Conservation (phyloP, 2,113 vertebrate species). For the Eulemur rufifrons region DNA sequence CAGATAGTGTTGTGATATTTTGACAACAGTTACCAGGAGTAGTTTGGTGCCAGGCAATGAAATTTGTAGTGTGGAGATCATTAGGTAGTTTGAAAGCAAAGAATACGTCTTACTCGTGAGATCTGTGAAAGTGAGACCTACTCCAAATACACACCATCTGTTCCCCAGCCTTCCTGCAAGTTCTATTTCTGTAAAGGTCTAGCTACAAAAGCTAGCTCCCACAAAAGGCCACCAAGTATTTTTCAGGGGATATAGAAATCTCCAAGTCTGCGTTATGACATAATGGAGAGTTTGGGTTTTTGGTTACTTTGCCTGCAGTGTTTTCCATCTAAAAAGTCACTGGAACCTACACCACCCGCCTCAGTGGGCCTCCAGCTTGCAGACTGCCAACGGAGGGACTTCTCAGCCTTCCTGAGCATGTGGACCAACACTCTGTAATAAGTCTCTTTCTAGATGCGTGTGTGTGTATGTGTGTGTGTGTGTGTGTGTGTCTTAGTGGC, state of each 20-base stretch:
- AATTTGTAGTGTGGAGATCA: not conserved
- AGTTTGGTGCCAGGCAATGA: not conserved
- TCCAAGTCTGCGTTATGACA: not conserved
- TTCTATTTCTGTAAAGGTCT: not conserved
- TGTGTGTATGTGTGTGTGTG: not conserved
- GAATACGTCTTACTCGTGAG: not conserved
- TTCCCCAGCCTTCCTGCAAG: not conserved
- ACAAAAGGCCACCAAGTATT: not conserved
- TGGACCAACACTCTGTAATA: not conserved
- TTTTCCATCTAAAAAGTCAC: not conserved
- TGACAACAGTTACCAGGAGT: not conserved
- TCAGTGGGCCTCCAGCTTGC: not conserved
- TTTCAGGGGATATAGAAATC: not conserved
- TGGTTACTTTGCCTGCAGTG: not conserved
- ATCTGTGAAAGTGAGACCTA: not conserved
- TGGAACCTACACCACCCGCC: not conserved
- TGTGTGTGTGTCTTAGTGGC: not conserved
- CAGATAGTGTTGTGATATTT: not conserved
- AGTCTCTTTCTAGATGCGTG: not conserved
- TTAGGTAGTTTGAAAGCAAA: not conserved
- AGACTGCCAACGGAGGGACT: not conserved
- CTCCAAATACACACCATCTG: not conserved
- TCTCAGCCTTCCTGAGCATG: not conserved
- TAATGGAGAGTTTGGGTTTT: not conserved
- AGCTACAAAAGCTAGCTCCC: not conserved